Conservation (phyloP, 2,113 vertebrate genomes). For the Rhynchomys soricoides region DNA sequence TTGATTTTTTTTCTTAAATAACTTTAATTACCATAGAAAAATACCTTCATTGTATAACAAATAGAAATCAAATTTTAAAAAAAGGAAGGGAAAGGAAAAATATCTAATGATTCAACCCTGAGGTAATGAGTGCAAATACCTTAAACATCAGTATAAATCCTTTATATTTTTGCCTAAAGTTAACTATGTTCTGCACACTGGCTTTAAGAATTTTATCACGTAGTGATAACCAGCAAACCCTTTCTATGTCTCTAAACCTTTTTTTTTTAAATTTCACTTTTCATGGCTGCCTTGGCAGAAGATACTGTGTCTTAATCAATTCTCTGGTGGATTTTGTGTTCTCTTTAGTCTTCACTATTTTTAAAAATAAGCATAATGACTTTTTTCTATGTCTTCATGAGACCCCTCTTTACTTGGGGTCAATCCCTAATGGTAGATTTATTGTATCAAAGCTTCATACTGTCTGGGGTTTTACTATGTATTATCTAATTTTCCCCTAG, state of each 20-base stretch:
- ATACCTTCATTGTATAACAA: neutral
- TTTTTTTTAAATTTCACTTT: slow-evolving; percentile 18
- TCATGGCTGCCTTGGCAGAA: neutral
- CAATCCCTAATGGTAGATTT: neutral
- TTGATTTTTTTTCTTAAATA: slow-evolving; percentile 31
- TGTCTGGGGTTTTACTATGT: neutral
- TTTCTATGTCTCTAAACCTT: slow-evolving; percentile 1
- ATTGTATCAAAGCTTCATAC: neutral
- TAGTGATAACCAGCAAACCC: neutral
- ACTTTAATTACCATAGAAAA: neutral
- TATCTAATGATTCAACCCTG: neutral
- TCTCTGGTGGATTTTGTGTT: neutral
- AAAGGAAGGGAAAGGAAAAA: slow-evolving; percentile 8
- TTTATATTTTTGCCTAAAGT: slow-evolving; percentile 21
- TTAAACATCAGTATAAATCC: neutral
- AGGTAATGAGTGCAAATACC: neutral
- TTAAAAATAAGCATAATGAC: neutral
- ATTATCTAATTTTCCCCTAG: neutral
- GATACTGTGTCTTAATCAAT: neutral
- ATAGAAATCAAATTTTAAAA: slow-evolving; percentile 31
- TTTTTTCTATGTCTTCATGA: neutral
- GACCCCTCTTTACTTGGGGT: neutral
- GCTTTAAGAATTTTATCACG: neutral
- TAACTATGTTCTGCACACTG: neutral
- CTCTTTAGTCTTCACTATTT: neutral